These are phyloP conservation scores for Synodontis membranacea DNA, from an alignment of 2,113 vertebrate species.

Conservation along the genomic window DNA sequence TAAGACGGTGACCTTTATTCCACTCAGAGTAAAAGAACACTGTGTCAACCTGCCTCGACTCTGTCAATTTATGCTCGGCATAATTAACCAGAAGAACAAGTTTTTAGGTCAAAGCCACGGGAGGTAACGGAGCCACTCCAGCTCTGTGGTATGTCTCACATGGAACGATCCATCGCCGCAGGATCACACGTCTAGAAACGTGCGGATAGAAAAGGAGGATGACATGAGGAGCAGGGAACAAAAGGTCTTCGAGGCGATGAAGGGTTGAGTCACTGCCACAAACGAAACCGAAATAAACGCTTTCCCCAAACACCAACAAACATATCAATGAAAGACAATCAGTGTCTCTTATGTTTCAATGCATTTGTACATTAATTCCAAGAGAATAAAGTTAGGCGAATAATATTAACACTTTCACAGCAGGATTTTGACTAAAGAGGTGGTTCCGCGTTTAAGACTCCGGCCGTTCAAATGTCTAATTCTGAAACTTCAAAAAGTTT, in stretches of 20 bases:
- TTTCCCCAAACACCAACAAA: background rate
- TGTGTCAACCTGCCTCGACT: background rate
- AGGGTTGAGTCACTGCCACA: background rate
- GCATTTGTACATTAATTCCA: background rate
- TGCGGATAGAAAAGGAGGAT: background rate
- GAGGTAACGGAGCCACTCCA: constrained; percentile 19
- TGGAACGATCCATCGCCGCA: background rate
- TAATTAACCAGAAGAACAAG: constrained; percentile 23
- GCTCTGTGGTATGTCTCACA: background rate
- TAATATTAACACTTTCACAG: background rate
- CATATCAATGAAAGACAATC: background rate
- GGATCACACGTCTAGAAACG: background rate
- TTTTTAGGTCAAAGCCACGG: constrained; percentile 36
- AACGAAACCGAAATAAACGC: background rate
- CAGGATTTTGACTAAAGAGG: background rate
- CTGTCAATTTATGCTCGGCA: constrained; percentile 23
- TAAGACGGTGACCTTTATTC: constrained; percentile 16
- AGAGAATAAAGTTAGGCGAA: background rate
- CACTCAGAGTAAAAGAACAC: constrained; percentile 32
- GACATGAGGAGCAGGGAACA: background rate
- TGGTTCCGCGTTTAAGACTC: background rate
- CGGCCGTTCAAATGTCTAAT: background rate
- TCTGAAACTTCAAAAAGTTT: background rate
- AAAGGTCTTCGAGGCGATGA: background rate
- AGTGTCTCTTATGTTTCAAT: background rate